A percentile compares a stretch with the other conserved stretches of the same genome.
phyloP scores from a whole-genome alignment of 1,140 invertebrate species.

The Bombus cullumanus region DNA sequence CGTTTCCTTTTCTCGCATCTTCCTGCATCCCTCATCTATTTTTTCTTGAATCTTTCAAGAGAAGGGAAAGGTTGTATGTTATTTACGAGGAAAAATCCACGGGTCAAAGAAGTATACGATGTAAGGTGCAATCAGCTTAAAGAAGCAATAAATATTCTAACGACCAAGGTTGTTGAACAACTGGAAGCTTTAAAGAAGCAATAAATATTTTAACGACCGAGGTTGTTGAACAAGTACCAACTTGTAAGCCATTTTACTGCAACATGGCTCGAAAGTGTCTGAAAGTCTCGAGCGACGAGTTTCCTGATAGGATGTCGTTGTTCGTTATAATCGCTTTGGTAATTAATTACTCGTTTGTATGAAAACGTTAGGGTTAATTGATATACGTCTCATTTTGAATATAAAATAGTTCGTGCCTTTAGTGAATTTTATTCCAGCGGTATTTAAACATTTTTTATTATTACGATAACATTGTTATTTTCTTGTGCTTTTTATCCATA shows the following conservation, averaged over 20 bases:
- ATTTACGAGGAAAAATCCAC: not conserved
- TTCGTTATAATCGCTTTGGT: slow-evolving; percentile 17
- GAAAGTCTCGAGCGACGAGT: slow-evolving; percentile 11
- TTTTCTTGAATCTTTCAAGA: not conserved
- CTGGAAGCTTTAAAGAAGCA: slow-evolving; percentile 11
- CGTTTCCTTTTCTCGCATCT: too few species aligned
- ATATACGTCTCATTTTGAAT: not conserved
- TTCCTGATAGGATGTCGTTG: slow-evolving; percentile 30
- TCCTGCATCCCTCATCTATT: not conserved
- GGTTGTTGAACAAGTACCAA: slow-evolving; percentile 30
- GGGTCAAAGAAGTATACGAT: not conserved
- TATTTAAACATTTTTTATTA: not conserved
- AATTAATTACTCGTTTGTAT: slow-evolving; percentile 37
- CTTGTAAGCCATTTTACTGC: slow-evolving; percentile 35
- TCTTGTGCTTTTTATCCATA: not conserved
- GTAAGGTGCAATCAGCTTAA: slow-evolving; percentile 18
- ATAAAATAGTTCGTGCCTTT: not conserved
- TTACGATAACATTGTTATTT: not conserved
- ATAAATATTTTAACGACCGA: slow-evolving; percentile 26
- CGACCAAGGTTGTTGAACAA: slow-evolving; percentile 4
- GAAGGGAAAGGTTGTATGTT: not conserved
- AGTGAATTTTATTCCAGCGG: not conserved
- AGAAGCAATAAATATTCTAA: slow-evolving; percentile 47
- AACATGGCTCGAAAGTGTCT: slow-evolving; percentile 25
- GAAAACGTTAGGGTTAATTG: not conserved